These are phyloP conservation scores for Halictus ligatus DNA, from an alignment of 2,888 invertebrate species.

Conservation along the genomic window DNA sequence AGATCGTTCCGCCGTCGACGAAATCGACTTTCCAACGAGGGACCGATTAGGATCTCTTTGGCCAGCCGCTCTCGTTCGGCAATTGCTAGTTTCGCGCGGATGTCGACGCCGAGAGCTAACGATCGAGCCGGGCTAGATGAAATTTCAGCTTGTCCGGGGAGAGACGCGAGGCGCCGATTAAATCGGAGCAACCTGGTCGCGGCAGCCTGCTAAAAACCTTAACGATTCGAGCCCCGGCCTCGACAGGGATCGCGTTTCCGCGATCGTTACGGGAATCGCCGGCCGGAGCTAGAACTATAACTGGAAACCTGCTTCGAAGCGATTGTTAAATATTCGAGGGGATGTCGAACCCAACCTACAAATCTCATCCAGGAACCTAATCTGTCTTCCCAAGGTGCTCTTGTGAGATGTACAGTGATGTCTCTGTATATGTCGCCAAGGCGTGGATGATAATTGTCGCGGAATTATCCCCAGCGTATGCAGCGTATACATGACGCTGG, in stretches of 20 bases:
- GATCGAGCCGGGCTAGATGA: conserved; percentile 9
- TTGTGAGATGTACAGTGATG: too few relatives aligned
- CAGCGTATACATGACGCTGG: too few relatives aligned
- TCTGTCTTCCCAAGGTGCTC: too few relatives aligned
- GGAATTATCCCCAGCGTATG: too few relatives aligned
- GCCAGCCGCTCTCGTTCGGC: not conserved
- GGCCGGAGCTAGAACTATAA: not conserved
- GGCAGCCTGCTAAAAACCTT: conserved; percentile 11
- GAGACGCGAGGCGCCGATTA: conserved; percentile 16
- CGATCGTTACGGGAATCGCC: not conserved
- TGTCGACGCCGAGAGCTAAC: not conserved
- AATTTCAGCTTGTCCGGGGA: not conserved
- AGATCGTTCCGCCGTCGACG: conserved; percentile 11
- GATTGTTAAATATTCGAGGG: not conserved
- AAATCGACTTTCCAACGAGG: conserved; percentile 7
- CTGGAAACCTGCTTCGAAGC: not conserved
- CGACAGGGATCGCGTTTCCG: conserved; percentile 19
- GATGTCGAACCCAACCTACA: too few relatives aligned
- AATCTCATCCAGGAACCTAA: too few relatives aligned
- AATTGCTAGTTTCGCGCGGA: not conserved
- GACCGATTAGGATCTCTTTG: conserved; percentile 1
- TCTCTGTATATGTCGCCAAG: too few relatives aligned
- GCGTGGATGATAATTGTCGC: too few relatives aligned
- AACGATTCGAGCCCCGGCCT: conserved; percentile 15
- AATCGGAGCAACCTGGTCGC: conserved; percentile 1